Percentiles rank a stretch among this genome's conserved stretches.
These are phyloP conservation scores for Channa striata DNA, from an alignment of 2,797 vertebrate species.

Conservation along the genomic window DNA sequence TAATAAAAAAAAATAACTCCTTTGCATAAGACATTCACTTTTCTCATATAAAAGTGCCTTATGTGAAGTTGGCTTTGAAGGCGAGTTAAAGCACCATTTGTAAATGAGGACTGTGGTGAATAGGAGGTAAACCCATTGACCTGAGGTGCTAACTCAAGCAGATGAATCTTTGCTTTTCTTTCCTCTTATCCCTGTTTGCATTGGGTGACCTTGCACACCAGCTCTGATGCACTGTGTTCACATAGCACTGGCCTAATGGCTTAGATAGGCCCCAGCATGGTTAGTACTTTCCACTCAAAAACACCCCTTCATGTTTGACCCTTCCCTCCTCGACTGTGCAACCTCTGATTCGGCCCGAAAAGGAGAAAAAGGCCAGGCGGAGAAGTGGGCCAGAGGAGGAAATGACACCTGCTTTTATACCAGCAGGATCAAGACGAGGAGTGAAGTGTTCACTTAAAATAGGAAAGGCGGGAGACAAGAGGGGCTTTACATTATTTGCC, in stretches of 20 bases:
- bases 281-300: slow-evolving; percentile 46
- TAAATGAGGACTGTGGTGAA: slow-evolving; percentile 58
- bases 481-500: slow-evolving; percentile 68
- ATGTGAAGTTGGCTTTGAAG: slow-evolving; percentile 37
- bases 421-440: slow-evolving; percentile 66
- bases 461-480: slow-evolving; percentile 57
- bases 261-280: slow-evolving; percentile 61
- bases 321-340: slow-evolving; percentile 43
- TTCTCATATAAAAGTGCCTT: slow-evolving; percentile 52
- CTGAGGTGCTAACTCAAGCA: slow-evolving; percentile 81
- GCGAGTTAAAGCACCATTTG: slow-evolving; percentile 55
- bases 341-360: slow-evolving; percentile 41
- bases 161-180: slow-evolving; percentile 86
- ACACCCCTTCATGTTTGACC: slow-evolving; percentile 83
- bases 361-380: slow-evolving; percentile 51
- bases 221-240: slow-evolving; percentile 76
- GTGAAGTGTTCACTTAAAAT: slow-evolving; percentile 73
- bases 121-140: slow-evolving; percentile 76
- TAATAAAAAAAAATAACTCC: slow-evolving; percentile 36
- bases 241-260: slow-evolving; percentile 77
- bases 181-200: slow-evolving; percentile 90
- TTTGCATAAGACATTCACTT: slow-evolving; percentile 72
- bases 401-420: slow-evolving; percentile 70
- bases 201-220: slow-evolving; percentile 89
- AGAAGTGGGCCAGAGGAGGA: slow-evolving; percentile 40